These are phyloP conservation scores for Dolomedes plantarius DNA, from an alignment of 2,888 invertebrate species.

Conservation along the genomic window DNA sequence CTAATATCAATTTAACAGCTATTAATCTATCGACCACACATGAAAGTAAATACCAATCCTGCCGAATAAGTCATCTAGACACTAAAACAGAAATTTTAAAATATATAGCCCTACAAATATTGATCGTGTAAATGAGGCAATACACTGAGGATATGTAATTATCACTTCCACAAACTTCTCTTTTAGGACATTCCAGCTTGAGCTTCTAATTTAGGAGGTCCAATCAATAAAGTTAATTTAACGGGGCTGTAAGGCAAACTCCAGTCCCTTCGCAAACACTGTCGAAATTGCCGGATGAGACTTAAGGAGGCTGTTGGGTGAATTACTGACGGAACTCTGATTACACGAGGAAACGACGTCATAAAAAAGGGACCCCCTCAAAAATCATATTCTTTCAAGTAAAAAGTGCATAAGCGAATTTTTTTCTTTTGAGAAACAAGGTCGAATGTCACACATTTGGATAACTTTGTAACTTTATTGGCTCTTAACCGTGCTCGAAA, in stretches of 20 bases:
- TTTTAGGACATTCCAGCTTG: neutral
- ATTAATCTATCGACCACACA: no score
- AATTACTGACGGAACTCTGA: neutral
- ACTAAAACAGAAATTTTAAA: no score
- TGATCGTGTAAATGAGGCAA: neutral
- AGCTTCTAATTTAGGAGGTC: neutral
- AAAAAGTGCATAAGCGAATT: neutral
- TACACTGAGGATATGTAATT: neutral
- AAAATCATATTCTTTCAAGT: neutral
- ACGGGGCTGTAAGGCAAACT: neutral
- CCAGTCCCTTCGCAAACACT: neutral
- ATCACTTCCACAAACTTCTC: neutral
- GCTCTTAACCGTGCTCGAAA: no score
- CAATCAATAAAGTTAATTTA: conserved; percentile 13
- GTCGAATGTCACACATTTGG: neutral
- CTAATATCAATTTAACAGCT: no score
- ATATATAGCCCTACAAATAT: no score
- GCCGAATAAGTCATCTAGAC: no score
- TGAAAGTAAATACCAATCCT: no score
- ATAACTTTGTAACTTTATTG: neutral
- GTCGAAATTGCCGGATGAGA: neutral
- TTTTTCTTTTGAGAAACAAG: neutral
- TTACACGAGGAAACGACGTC: neutral
- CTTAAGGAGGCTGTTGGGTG: neutral
- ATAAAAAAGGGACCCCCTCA: neutral